These are phyloP conservation scores for Xestoiulus laeticollis DNA, from an alignment of 2,888 invertebrate genomes.

Conservation along the genomic window DNA sequence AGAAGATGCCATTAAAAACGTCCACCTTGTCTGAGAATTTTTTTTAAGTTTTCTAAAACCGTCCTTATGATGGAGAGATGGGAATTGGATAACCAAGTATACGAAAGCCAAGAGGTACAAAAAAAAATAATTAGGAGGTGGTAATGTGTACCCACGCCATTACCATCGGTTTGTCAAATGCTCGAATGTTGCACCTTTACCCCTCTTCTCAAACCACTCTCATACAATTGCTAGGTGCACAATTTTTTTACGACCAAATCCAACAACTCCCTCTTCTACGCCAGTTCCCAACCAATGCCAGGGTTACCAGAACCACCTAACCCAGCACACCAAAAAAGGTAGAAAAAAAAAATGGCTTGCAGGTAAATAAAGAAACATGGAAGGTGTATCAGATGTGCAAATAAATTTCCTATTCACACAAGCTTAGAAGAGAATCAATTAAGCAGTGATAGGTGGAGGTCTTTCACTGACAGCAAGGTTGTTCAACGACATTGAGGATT, in stretches of 20 bases:
- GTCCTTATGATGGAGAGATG: not conserved
- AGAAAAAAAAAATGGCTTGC: not conserved
- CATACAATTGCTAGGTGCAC: slow-evolving; percentile 38
- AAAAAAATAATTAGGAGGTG: slow-evolving; percentile 12
- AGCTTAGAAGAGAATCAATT: not conserved
- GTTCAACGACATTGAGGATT: slow-evolving; percentile 35
- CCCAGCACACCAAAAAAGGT: not conserved
- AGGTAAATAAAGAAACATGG: slow-evolving; percentile 41
- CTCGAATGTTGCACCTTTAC: slow-evolving; percentile 31
- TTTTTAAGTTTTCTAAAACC: not conserved
- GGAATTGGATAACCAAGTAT: not conserved
- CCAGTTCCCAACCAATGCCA: not conserved
- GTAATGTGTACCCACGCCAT: slow-evolving; percentile 40
- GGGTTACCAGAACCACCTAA: not conserved
- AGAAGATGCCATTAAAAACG: not conserved
- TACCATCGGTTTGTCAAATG: slow-evolving; percentile 39
- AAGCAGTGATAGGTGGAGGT: slow-evolving; percentile 14
- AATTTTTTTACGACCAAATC: slow-evolving; percentile 23
- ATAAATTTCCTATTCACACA: slow-evolving; percentile 38
- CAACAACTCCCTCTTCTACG: not conserved
- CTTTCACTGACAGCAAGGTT: slow-evolving; percentile 30
- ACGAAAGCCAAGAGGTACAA: not conserved
- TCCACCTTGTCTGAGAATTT: not conserved
- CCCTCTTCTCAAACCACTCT: not conserved
- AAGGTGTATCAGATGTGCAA: slow-evolving; percentile 39